Base-by-base conservation (phyloP, 30 jellyfish, hydroid and myxozoan species). In the Hydractinia echinata region DNA sequence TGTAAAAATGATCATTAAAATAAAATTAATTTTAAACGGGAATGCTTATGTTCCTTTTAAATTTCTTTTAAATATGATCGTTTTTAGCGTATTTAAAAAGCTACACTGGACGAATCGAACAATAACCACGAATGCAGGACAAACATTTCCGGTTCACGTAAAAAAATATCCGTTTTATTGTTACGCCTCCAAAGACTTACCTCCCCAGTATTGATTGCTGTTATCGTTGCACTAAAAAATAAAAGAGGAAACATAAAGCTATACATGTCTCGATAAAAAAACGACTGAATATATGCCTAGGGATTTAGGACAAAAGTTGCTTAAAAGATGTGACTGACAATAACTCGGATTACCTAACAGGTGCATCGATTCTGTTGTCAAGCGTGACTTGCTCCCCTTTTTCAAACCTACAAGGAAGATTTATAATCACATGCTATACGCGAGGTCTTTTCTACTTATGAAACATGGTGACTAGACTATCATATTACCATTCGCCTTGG, bases 181-280 rank as follows among this genome's bases (percentile, higher is more conserved):
- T 20, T 8, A 13, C 72, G 10, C 16, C 10, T 30, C 44, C 44
- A 30, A 30, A 30, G 51, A 49, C 84, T 77, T 83, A 92, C 98
- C 95, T 92, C 98, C 44, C 96, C 98, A 5, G 98, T 92, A 70
- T 92, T 92, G 80, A 92, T 92, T 15, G 91, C 85, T 4, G 95
- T 50, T 14, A 92, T 87, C 16, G 98, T 86, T 20, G 96, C 98
- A 66, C 98, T 92, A 81, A 49, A 81, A 73, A 18, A 52, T 55
- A 61, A 82, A 18, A 64, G 44, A 80, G 21, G 13, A n/a, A 14
- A 77, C 44, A 30, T 30, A 30, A 30, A 30, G 44, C 44, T 30
- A 30, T 0, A 30, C 44, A 30, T 30, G 44, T 30, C 44, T 30
- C 44, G 44, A 30, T 30, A n/a, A n/a, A n/a, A n/a, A n/a, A n/a